phyloP scores from a whole-genome alignment of 2,888 invertebrate species.

The Allygus modestus region DNA sequence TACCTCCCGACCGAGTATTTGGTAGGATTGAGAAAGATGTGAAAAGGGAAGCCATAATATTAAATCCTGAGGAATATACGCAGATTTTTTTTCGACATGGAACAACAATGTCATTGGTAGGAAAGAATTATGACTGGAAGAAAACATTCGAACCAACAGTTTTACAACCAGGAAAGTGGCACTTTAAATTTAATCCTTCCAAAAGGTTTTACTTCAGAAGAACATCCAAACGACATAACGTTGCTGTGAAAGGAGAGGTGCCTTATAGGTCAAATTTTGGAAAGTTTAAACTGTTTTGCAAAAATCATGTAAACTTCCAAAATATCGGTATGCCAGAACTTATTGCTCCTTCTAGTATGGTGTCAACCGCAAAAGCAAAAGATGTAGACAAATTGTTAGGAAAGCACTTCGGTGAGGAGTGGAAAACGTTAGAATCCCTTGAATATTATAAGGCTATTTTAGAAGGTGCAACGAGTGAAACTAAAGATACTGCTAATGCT shows the following conservation, averaged over 20 bases:
- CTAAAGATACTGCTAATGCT: neutral
- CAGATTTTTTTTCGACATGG: neutral
- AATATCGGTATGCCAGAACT: neutral
- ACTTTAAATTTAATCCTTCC: slow-evolving; percentile 45
- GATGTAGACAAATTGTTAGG: slow-evolving; percentile 2
- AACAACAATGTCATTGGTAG: neutral
- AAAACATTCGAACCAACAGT: neutral
- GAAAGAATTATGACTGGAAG: slow-evolving; percentile 25
- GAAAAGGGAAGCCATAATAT: slow-evolving; percentile 62
- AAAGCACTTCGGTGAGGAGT: slow-evolving; percentile 45
- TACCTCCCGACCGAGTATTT: slow-evolving; percentile 66
- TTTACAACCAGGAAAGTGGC: slow-evolving; percentile 26
- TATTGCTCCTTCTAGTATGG: neutral
- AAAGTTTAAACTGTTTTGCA: neutral
- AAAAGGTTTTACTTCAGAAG: slow-evolving; percentile 40
- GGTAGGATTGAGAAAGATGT: slow-evolving; percentile 64
- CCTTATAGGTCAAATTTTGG: neutral
- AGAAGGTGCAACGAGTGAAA: neutral
- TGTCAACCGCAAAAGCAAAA: neutral
- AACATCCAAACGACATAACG: neutral
- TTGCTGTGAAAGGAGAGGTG: neutral
- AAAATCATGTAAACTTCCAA: neutral
- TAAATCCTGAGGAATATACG: slow-evolving; percentile 64
- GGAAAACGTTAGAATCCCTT: neutral
- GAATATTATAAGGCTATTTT: neutral